phyloP scores from a whole-genome alignment of 1,140 invertebrate species.

The Pseudoatta argentina region DNA sequence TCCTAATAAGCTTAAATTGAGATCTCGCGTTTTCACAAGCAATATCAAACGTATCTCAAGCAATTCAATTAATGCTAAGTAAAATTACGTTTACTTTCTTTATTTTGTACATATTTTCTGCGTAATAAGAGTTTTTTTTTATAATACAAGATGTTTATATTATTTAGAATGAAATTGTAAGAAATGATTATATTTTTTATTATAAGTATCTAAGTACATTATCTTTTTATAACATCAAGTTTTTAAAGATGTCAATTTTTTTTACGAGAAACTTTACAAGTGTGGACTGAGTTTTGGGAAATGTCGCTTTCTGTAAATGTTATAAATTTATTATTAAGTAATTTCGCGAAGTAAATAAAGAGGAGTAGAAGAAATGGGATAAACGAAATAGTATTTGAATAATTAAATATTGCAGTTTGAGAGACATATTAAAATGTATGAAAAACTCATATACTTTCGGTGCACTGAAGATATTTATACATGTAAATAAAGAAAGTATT shows the following conservation, averaged over 20 bases:
- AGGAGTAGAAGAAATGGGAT: background rate
- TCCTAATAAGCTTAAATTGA: constrained; percentile 1
- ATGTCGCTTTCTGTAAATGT: background rate
- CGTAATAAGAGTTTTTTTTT: background rate
- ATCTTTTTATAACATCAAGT: background rate
- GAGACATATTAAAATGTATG: background rate
- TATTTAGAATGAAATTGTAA: background rate
- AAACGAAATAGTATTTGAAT: constrained; percentile 22
- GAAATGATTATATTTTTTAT: background rate
- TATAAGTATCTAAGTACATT: background rate
- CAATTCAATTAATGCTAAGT: background rate
- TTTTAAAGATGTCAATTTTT: background rate
- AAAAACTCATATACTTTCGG: background rate
- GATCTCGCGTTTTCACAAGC: background rate
- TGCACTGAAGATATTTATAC: background rate
- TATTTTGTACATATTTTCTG: background rate
- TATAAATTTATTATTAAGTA: constrained; percentile 15
- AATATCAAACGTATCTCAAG: background rate
- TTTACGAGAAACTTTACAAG: background rate
- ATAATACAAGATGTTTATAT: background rate
- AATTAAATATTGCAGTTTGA: constrained; percentile 20
- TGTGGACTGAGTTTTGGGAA: background rate
- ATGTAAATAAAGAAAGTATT: background rate
- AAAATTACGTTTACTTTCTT: background rate
- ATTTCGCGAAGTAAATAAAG: background rate